Conservation (phyloP, 1,140 invertebrate genomes). For the Drosophila ironensis region DNA sequence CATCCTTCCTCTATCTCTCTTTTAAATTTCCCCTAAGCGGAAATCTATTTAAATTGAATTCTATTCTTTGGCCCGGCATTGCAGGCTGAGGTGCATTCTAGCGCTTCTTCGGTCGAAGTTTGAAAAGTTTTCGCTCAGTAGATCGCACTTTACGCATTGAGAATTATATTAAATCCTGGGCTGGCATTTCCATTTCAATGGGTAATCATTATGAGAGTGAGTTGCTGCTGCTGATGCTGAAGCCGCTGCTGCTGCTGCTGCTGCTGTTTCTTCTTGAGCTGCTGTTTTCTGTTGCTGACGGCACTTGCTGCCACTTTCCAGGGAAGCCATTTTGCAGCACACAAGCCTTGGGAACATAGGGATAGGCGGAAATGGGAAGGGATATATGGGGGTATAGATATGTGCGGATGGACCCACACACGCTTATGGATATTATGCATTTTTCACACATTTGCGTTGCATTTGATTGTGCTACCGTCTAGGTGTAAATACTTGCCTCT, state of each 20-base stretch:
- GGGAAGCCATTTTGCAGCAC: constrained; percentile 57
- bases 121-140: constrained; percentile 54
- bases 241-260: constrained; percentile 17
- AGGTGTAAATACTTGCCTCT: constrained; percentile 77
- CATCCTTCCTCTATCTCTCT: constrained; percentile 5
- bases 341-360: constrained; percentile 11
- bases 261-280: constrained; percentile 11
- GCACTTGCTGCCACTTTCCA: constrained; percentile 48
- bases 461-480: constrained; percentile 70
- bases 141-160: constrained; percentile 63
- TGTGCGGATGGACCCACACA: constrained; percentile 15
- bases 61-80: constrained; percentile 63
- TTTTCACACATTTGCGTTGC: constrained; percentile 70
- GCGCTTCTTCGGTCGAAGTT: constrained; percentile 19
- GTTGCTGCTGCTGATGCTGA: constrained; percentile 32
- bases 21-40: constrained; percentile 81
- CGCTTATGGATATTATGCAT: constrained; percentile 68
- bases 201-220: constrained; percentile 79
- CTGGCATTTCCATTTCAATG: constrained; percentile 79
- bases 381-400: background rate
- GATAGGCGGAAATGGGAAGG: background rate
- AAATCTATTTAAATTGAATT: constrained; percentile 81
- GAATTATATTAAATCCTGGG: constrained; percentile 80
- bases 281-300: constrained; percentile 33
- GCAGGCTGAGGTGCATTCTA: constrained; percentile 59